These are phyloP conservation scores for Drosophila nikananu DNA, from an alignment of 1,140 invertebrate species.

Conservation along the genomic window DNA sequence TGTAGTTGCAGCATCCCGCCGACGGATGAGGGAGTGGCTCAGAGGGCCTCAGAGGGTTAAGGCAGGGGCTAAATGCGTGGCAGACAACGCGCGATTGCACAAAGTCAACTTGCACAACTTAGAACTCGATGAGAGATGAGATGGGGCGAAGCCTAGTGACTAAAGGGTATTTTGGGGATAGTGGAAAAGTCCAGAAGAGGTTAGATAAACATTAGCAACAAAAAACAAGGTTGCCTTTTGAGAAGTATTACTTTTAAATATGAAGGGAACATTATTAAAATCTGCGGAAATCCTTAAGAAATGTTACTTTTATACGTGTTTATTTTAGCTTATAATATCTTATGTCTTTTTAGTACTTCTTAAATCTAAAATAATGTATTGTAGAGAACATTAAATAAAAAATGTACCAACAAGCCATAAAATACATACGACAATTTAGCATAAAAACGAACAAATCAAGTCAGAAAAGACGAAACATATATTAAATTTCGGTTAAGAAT, in stretches of 20 bases:
- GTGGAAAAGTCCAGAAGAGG: neutral
- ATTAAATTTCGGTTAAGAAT: conserved; percentile 19
- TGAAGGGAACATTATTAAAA: too few relatives aligned
- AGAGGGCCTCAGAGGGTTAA: conserved; percentile 3
- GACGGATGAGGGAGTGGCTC: neutral
- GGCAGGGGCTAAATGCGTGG: conserved; percentile 40
- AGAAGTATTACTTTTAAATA: neutral
- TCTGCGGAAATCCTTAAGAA: neutral
- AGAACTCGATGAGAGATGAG: conserved; percentile 7
- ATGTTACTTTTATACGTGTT: neutral
- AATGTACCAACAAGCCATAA: neutral
- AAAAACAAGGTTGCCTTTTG: neutral
- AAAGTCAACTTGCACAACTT: conserved; percentile 48
- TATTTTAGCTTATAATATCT: neutral
- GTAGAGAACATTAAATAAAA: neutral
- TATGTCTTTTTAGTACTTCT: neutral
- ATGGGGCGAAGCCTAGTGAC: neutral
- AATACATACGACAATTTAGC: neutral
- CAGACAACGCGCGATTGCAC: conserved; percentile 54
- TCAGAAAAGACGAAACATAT: conserved; percentile 5
- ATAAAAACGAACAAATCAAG: conserved; percentile 7
- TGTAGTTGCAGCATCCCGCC: conserved; percentile 19
- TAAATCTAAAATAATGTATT: neutral
- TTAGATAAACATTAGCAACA: neutral
- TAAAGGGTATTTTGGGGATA: neutral